Base-by-base conservation (phyloP, 2,888 invertebrate species). In the Drosophila monieri region DNA sequence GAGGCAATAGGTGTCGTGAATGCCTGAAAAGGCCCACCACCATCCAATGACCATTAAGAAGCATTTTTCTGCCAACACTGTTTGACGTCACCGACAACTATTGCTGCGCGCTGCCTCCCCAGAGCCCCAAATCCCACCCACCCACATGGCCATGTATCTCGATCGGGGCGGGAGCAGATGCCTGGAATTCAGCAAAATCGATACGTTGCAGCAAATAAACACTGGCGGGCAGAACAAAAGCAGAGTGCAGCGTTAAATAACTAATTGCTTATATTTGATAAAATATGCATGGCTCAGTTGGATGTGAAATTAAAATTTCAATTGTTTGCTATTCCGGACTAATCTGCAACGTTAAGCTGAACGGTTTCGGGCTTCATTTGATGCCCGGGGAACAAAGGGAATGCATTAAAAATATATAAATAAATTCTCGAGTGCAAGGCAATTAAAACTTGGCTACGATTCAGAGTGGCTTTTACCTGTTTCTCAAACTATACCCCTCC, bases 1-100 rank as follows among this genome's bases (percentile, higher is more conserved):
- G 52, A 23, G 23, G 53, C 37, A 47, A 52, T 44, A 43, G 47
- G 58, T 52, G 67, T 66, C 39, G 43, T 43, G 43, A 43, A 43
- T 43, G 21, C 12, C 10, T 43, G 10, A 43, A 43, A 41, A 48
- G 14, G 15, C 30, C 2, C 46, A 60, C 2, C 46, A 60, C 4
- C 46, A 32, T 32, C 27, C 27, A 12, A 27, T 21, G 23, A 14
- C 21, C 18, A 6, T 37, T 14, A 59, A 44, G 15, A 48, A 10
- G 14, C 6, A n/a, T 35, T 10, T 32, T 32, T 10, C 12, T 3
- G 12, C 23, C 47, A 41, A 12, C 52, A 53, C 14, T n/a, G 52
- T 14, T 39, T 43, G 55, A 65, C 53, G 61, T 61, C 47, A 62
- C 35, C 6, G 35, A 1, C 44, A 27, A 30, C 25, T 10, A n/a